phyloP scores from a whole-genome alignment of 1,140 invertebrate species.

The Procambarus virginalis region DNA sequence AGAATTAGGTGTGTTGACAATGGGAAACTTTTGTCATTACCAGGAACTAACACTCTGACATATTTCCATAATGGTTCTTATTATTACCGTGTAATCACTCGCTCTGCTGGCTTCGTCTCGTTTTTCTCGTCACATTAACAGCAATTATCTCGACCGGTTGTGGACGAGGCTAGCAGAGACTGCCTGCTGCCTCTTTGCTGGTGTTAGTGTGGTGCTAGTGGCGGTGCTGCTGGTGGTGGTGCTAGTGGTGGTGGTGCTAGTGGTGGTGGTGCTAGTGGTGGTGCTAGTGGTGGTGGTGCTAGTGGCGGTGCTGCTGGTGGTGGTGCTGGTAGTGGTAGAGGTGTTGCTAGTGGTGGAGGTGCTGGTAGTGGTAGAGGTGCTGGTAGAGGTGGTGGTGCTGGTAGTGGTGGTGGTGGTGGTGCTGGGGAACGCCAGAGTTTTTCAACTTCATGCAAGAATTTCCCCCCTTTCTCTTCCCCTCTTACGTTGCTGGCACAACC shows the following conservation, averaged over 20 bases:
- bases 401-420: no score
- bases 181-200: neutral
- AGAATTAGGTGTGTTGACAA: constrained; percentile 43
- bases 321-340: no score
- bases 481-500: no score
- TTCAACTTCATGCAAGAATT: no score
- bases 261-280: no score
- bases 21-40: constrained; percentile 37
- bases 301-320: no score
- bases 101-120: neutral
- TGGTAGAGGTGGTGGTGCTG: no score
- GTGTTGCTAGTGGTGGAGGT: no score
- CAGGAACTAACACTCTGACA: constrained; percentile 30
- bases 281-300: no score
- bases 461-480: no score
- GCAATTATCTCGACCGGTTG: neutral
- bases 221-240: neutral
- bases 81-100: constrained; percentile 25
- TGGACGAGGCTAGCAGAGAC: neutral
- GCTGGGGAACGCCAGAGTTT: no score
- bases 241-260: neutral
- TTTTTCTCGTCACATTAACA: constrained; percentile 7
- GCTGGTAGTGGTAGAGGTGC: no score
- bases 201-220: neutral
- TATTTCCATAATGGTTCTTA: constrained; percentile 46